These are phyloP conservation scores for Cephus spinipes DNA, from an alignment of 2,888 invertebrate species.

Conservation along the genomic window DNA sequence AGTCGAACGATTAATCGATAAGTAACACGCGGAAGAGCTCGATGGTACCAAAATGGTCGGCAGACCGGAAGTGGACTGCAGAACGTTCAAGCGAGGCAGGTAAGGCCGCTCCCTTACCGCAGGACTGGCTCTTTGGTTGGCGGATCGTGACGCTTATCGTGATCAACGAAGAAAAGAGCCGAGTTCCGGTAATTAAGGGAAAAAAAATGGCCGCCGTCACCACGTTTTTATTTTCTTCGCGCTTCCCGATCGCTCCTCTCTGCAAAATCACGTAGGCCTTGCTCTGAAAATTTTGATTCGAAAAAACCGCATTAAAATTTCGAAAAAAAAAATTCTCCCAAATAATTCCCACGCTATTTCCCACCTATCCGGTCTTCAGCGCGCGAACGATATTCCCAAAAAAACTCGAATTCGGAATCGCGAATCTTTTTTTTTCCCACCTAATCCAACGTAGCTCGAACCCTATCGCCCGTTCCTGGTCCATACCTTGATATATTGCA, in stretches of 20 bases:
- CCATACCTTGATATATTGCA: conserved; percentile 27
- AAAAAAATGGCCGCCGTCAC: conserved; percentile 40
- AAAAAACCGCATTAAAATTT: not conserved
- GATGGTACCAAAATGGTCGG: conserved; percentile 41
- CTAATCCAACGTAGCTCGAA: not conserved
- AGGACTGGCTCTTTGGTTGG: conserved; percentile 46
- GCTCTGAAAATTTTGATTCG: not conserved
- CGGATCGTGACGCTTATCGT: conserved; percentile 46
- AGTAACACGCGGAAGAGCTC: not conserved
- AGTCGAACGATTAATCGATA: not conserved
- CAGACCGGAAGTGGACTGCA: conserved; percentile 49
- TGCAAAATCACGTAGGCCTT: not conserved
- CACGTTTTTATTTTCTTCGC: conserved; percentile 40
- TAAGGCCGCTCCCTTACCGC: conserved; percentile 37
- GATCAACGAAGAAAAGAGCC: conserved; percentile 49
- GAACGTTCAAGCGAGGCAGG: conserved; percentile 37
- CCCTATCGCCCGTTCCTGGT: conserved; percentile 26
- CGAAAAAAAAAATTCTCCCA: too few relatives aligned
- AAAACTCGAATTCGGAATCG: not conserved
- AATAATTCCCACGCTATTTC: not conserved
- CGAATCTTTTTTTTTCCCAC: not conserved
- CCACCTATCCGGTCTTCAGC: not conserved
- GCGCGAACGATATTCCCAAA: not conserved
- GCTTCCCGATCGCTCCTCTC: not conserved
- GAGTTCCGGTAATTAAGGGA: conserved; percentile 39